A percentile compares a stretch with the other conserved stretches of the same genome.
Evolutionary conservation across 2,113 vertebrate species (phyloP).

Genomic region (Pavo muticus): DNA sequence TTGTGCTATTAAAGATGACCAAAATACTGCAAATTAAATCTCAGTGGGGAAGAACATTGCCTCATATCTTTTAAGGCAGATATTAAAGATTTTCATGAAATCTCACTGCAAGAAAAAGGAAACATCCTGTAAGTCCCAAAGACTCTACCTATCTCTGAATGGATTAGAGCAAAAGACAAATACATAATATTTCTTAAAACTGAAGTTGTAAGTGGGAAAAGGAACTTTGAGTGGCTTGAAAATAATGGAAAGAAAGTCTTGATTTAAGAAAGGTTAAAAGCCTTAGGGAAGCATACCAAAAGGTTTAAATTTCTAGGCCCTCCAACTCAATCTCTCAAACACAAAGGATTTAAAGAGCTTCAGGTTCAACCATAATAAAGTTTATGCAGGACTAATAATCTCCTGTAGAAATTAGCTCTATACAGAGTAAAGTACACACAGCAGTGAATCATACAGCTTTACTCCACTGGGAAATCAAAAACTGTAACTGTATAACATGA

Average conservation of each 20-base stretch:
- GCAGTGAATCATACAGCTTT: background rate
- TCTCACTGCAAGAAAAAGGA: conserved; percentile 4
- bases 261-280: conserved; percentile 1
- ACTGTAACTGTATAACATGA: background rate
- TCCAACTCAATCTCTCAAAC: conserved; percentile 18
- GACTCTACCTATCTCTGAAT: background rate
- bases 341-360: conserved; percentile 32
- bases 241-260: conserved; percentile 31
- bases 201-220: conserved; percentile 47
- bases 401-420: background rate
- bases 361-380: conserved; percentile 22
- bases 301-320: conserved; percentile 13
- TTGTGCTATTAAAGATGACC: conserved; percentile 33
- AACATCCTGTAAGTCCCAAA: conserved; percentile 6
- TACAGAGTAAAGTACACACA: background rate
- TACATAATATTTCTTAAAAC: conserved; percentile 10
- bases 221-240: conserved; percentile 26
- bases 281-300: conserved; percentile 8
- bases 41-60: background rate
- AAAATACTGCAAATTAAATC: conserved; percentile 56
- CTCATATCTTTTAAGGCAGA: conserved; percentile 21
- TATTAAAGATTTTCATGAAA: conserved; percentile 52
- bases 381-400: conserved; percentile 35
- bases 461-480: background rate
- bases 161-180: conserved; percentile 39